Evolutionary conservation across 1,140 invertebrate species (phyloP), one percentile per base, ranked within the genome.

Genomic region (Sycobia sp.): DNA sequence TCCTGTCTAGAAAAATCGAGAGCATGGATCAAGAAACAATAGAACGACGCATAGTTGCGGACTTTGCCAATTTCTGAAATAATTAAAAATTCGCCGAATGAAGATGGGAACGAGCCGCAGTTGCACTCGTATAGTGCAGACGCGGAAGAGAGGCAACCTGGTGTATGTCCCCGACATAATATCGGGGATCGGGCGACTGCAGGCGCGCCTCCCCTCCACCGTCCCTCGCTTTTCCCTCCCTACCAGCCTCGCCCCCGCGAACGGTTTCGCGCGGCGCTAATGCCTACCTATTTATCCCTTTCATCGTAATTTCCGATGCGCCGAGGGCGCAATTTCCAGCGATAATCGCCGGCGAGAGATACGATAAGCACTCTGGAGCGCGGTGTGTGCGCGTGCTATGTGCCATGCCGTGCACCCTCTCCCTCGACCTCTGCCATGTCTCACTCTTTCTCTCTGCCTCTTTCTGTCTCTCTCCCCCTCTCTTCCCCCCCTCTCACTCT

Each of bases 271-370:
- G n/a, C 62, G 38, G 50, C 57, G 61, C 60, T 71, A 69, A 69
- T 64, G 68, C 64, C 59, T 20, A 27, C 49, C 66, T 68, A 64
- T 63, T 67, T 64, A 67, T 67, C 55, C 56, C 49, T 68, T 65
- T 66, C 65, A 57, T 67, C 67, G 32, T 60, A 62, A 67, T 62
- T 71, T 71, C 64, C 68, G 66, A 66, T 64, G 46, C 57, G 49
- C 38, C 53, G 34, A 49, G 44, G 47, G 58, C 51, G 36, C 50
- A 60, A 61, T 66, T 66, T 61, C 64, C 46, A 47, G n/a, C 22
- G 43, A 55, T 62, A 55, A 62, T 62, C 51, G 43, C 38, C 29
- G 29, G 25, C 60, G 25, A 55, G 51, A 62, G 51, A 55, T 62
- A 62, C 60, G 51, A 55, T 62, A 62, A 62, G 44, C 44, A 29